phyloP scores from a whole-genome alignment of 2,113 vertebrate species.

The Semnornis frantzii region DNA sequence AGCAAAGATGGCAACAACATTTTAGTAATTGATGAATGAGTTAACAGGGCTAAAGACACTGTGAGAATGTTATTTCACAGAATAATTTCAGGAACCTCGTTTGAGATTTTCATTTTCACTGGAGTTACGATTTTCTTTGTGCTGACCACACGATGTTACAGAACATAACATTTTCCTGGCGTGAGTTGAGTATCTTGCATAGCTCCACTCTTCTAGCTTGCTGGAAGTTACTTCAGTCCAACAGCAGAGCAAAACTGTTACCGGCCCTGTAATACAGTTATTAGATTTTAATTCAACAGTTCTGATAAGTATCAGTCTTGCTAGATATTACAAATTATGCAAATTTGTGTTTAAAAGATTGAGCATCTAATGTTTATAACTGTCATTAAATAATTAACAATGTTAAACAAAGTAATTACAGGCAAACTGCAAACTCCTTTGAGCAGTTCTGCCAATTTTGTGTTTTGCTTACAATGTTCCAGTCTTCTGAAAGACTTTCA shows the following conservation, averaged over 20 bases:
- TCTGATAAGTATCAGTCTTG: not conserved
- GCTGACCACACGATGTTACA: not conserved
- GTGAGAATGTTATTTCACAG: not conserved
- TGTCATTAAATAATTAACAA: not conserved
- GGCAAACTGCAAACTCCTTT: not conserved
- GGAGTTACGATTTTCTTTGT: not conserved
- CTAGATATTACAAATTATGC: not conserved
- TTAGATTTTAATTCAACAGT: not conserved
- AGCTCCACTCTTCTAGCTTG: not conserved
- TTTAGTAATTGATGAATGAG: not conserved
- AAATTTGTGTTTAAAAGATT: not conserved
- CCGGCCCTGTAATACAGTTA: not conserved
- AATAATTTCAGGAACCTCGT: not conserved
- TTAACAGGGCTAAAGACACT: not conserved
- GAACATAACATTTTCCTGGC: slow-evolving; percentile 20
- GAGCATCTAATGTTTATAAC: not conserved
- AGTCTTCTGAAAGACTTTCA: not conserved
- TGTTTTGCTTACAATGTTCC: not conserved
- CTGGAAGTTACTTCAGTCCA: not conserved
- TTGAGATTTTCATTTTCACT: not conserved
- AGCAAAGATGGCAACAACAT: not conserved
- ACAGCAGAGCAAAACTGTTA: not conserved
- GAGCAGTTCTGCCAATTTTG: not conserved
- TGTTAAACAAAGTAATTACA: not conserved
- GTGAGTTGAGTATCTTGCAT: not conserved